Evolutionary conservation across 2,797 vertebrate genomes (phyloP), one percentile per base, ranked within the genome.

Genomic region (Sebastes variabilis): DNA sequence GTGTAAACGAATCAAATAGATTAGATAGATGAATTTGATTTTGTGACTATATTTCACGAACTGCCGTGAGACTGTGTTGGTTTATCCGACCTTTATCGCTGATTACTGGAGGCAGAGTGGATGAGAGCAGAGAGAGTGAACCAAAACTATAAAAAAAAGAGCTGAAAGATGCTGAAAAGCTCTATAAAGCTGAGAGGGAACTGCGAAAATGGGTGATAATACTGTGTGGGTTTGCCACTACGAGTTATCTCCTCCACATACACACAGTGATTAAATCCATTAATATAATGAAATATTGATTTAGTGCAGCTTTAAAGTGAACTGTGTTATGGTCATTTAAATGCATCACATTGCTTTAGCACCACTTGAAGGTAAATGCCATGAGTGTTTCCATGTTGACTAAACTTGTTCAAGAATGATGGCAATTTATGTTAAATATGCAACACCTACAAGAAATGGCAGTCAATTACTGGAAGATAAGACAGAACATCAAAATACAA

Each of bases 41-140:
- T 46, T 46, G 14, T 46, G 2, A 0, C 42, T 38, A 14, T 18
- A 46, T 7, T 46, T 46, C 42, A 18, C 0, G 0, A 46, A 46
- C 42, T 46, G 42, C 42, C 6, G 3, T 18, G 42, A 46, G 6
- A 46, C 42, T 46, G 14, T 46, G 42, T 46, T 46, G 42, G 42
- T 46, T 46, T 1, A 46, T 46, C 14, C 0, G 42, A 46, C 16
- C 16, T 6, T 46, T 46, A 46, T 18, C 16, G 0, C 16, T 46
- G 42, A 46, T 46, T 46, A 46, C 14, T 18, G 3, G 42, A 18
- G 42, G 58, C 58, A 59, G 27, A 18, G 61, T 62, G 0, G 20
- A 62, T n/a, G 36, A 7, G 42, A 24, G 34, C n/a, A 7, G 4
- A 36, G 24, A 66, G 64, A 66, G 24, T 11, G 14, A 46, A 46